Evolutionary conservation across 2,113 vertebrate genomes (phyloP), one percentile per base, ranked within the genome.

Genomic region (Odocoileus virginianus): DNA sequence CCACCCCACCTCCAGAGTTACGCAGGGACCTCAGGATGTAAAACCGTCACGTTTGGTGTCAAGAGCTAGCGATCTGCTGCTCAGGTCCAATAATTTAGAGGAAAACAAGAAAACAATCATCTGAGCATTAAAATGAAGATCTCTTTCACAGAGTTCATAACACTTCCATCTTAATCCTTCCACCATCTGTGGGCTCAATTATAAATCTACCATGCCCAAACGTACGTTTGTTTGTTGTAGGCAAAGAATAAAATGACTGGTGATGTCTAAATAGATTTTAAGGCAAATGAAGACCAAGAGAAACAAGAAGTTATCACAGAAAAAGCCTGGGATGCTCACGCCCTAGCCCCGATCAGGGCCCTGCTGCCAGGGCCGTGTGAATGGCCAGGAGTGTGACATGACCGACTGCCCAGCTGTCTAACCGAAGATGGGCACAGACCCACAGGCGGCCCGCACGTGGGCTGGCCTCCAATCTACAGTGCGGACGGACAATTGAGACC

Each of bases 381-480:
- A 43, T 27, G 30, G 28, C 57, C 0, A 0, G 11, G 17, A 12
- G 27, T 61, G 28, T 27, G 2, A 17, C 0, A 45, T 0, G 10
- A 27, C 19, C 3, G 1, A 55, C 33, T 54, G 28, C 2, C 30
- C 2, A 76, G 54, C 14, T 40, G 19, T 52, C 5, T 7, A 71
- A 79, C 43, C 23, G 12, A 40, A 47, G 40, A 45, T n/a, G 57
- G 55, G 47, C 50, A 50, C 33, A 27, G 88, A 23, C 54, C 25
- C 52, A 58, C 16, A 0, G n/a, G 71, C 11, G 61, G 19, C 36
- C 52, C 8, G 6, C 9, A 43, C 17, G 2, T 1, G 8, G 47
- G 55, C 43, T 52, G 50, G 52, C 16, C 43, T 54, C 16, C 40
- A 12, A 25, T 30, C 52, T 4, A 30, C 11, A n/a, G 7, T 7